Evolutionary conservation across 2,888 invertebrate species (phyloP).

Genomic region (Acleris laterana): DNA sequence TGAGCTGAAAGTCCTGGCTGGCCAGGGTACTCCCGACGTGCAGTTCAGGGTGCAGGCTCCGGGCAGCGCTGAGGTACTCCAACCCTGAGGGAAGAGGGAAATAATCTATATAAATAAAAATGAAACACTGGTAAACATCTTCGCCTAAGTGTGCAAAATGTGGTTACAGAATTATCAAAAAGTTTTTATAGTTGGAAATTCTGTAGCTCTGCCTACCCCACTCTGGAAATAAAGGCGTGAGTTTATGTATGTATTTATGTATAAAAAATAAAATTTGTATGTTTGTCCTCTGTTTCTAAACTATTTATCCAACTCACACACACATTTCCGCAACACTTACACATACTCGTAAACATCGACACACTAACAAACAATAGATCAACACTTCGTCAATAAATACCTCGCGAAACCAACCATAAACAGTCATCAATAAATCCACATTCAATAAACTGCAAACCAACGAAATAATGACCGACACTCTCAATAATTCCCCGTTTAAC

Average conservation of each 20-base stretch:
- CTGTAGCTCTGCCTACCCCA: too few relatives aligned
- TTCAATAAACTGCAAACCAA: not conserved
- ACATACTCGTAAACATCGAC: not conserved
- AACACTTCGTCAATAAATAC: not conserved
- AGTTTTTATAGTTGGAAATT: too few relatives aligned
- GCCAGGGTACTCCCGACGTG: conserved; percentile 88
- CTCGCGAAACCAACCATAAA: not conserved
- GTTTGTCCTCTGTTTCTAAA: too few relatives aligned
- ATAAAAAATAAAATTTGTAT: too few relatives aligned
- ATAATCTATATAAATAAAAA: too few relatives aligned
- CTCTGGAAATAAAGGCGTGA: too few relatives aligned
- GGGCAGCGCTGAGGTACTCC: conserved; percentile 78
- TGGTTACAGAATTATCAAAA: too few relatives aligned
- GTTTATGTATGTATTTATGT: too few relatives aligned
- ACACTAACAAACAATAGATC: not conserved
- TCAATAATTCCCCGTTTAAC: conserved; percentile 6
- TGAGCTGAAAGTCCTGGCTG: conserved; percentile 95
- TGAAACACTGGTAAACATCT: too few relatives aligned
- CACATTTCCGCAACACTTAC: too few relatives aligned
- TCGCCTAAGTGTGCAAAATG: too few relatives aligned
- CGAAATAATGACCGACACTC: conserved; percentile 1
- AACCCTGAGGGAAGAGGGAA: conserved; percentile 66
- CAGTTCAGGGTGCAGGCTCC: conserved; percentile 84
- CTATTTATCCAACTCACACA: too few relatives aligned
- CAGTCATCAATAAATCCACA: conserved; percentile 3